Percentiles rank a stretch among this genome's conserved stretches.
Evolutionary conservation across 2,888 invertebrate species (phyloP).

Genomic region (Ornithoptera priamus): DNA sequence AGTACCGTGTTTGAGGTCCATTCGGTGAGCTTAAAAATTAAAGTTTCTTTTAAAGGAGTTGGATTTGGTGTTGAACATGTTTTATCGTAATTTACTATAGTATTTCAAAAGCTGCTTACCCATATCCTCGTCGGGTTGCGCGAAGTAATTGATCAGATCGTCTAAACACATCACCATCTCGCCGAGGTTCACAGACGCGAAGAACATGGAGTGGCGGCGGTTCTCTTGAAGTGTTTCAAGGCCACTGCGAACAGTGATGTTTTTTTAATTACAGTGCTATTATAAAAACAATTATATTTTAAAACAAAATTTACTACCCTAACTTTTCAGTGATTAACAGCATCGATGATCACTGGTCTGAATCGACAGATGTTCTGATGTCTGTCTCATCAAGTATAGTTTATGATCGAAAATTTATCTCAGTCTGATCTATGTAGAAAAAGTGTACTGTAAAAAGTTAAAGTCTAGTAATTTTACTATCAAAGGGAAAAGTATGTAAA

Average conservation of each 20-base stretch:
- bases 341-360: too few relatives aligned
- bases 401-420: neutral
- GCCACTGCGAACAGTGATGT: conserved; percentile 82
- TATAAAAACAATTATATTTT: neutral
- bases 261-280: conserved; percentile 28
- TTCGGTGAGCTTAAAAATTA: conserved; percentile 18
- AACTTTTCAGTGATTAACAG: too few relatives aligned
- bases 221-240: conserved; percentile 95
- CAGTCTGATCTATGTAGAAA: too few relatives aligned
- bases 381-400: neutral
- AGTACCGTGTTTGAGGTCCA: conserved; percentile 18
- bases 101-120: conserved; percentile 79
- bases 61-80: conserved; percentile 1
- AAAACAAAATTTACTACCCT: too few relatives aligned
- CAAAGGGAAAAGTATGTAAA: too few relatives aligned
- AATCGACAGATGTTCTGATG: too few relatives aligned
- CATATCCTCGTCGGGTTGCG: conserved; percentile 98
- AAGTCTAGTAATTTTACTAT: too few relatives aligned
- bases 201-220: conserved; percentile 91
- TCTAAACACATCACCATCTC: conserved; percentile 99
- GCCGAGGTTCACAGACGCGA: conserved; percentile 94
- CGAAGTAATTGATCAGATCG: conserved; percentile 99
- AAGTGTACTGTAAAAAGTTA: too few relatives aligned
- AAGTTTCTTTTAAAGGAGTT: conserved; percentile 16
- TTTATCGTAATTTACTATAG: neutral